Evolutionary conservation across 2,888 invertebrate species (phyloP).

Genomic region (Folsomia candida): DNA sequence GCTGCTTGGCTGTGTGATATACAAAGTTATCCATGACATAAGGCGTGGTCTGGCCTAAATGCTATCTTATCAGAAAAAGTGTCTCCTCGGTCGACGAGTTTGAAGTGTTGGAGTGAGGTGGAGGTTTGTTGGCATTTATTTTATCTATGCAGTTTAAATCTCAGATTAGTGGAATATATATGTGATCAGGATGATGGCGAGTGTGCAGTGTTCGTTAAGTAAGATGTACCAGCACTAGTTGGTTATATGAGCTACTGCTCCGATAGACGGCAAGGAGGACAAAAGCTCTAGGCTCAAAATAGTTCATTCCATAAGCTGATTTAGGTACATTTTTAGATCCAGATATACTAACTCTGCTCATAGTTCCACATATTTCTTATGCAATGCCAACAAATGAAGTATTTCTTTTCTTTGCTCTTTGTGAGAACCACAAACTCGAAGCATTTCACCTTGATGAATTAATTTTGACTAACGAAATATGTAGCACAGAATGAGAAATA

Average conservation of each 20-base stretch:
- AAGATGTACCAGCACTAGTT: too few species aligned
- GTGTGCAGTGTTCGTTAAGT: too few species aligned
- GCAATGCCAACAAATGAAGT: conserved; percentile 16
- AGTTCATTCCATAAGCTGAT: conserved; percentile 37
- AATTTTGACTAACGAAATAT: too few species aligned
- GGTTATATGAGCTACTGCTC: too few species aligned
- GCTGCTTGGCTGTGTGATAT: neutral
- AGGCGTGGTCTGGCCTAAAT: conserved; percentile 1
- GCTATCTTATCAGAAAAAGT: neutral
- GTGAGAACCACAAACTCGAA: neutral
- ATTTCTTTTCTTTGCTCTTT: neutral
- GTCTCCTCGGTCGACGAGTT: neutral
- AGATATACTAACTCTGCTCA: too few species aligned
- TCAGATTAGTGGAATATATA: neutral
- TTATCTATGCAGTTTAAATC: neutral
- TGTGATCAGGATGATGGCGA: neutral
- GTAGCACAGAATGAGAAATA: too few species aligned
- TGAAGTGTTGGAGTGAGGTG: neutral
- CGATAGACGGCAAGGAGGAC: conserved; percentile 14
- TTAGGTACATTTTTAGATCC: conserved; percentile 49
- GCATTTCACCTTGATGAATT: too few species aligned
- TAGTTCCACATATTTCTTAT: too few species aligned
- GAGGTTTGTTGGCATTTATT: neutral
- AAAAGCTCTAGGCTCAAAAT: conserved; percentile 48
- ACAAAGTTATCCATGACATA: conserved; percentile 1